Evolutionary conservation across 2,797 vertebrate species (phyloP).

Genomic region (Thaleichthys pacificus): DNA sequence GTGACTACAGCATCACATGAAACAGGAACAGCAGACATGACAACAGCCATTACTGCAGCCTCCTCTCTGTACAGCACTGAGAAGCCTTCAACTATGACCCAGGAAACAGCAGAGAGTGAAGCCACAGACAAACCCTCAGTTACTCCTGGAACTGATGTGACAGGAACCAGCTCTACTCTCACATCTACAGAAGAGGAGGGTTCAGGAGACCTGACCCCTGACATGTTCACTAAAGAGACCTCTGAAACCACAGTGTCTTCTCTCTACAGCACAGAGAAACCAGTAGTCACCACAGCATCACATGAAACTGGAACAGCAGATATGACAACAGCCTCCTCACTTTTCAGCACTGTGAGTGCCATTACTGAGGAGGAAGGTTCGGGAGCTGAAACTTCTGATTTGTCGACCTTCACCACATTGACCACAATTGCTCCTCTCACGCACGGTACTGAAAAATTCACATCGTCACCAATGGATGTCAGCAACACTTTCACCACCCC

Average conservation of each 20-base stretch:
- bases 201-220: conserved; percentile 13
- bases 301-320: conserved; percentile 1
- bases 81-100: conserved; percentile 13
- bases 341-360: not conserved
- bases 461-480: not conserved
- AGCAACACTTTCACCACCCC: conserved; percentile 5
- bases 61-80: conserved; percentile 32
- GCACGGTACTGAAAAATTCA: not conserved
- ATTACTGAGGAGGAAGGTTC: conserved; percentile 9
- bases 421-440: not conserved
- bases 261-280: conserved; percentile 26
- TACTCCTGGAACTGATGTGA: too few species aligned
- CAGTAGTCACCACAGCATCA: not conserved
- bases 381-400: conserved; percentile 8
- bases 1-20: conserved; percentile 9
- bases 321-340: not conserved
- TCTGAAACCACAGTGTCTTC: conserved; percentile 7
- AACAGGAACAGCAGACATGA: not conserved
- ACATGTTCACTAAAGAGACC: conserved; percentile 3
- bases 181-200: conserved; percentile 5
- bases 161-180: not conserved
- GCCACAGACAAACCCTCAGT: not conserved
- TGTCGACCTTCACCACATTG: not conserved
- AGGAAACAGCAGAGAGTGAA: not conserved
- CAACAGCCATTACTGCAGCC: not conserved